phyloP scores from a whole-genome alignment of 2,113 vertebrate genomes.

The Zosterops borbonicus region DNA sequence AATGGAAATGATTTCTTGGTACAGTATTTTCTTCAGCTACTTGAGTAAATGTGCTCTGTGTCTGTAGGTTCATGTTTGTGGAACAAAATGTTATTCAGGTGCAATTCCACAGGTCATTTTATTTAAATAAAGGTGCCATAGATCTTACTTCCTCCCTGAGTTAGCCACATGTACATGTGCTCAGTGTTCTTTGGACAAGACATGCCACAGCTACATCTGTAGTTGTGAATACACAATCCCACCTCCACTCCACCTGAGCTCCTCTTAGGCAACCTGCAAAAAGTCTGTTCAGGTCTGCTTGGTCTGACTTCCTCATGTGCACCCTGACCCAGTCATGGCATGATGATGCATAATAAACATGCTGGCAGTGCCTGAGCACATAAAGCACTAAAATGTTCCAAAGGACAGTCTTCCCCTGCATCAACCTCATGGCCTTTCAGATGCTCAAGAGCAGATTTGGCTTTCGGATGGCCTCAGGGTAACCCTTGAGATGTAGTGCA shows the following conservation, averaged over 20 bases:
- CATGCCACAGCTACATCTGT: background rate
- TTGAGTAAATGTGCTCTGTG: background rate
- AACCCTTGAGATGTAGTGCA: conserved; percentile 17
- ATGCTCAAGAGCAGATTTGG: background rate
- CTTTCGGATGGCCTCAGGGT: background rate
- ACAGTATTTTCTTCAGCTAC: background rate
- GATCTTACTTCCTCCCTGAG: background rate
- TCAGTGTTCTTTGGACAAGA: background rate
- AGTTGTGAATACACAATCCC: background rate
- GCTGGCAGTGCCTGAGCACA: background rate
- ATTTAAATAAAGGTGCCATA: background rate
- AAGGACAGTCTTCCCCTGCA: background rate
- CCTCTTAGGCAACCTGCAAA: background rate
- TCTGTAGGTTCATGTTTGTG: background rate
- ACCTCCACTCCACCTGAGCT: background rate
- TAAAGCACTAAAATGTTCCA: background rate
- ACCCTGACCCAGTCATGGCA: background rate
- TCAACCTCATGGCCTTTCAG: background rate
- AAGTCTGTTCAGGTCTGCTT: background rate
- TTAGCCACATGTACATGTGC: background rate
- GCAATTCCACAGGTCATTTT: background rate
- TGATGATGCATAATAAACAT: fast-evolving
- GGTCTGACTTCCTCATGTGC: background rate
- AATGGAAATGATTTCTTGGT: background rate
- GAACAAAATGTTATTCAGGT: background rate